Base-by-base conservation (phyloP, 2,113 vertebrate genomes). In the Heteronetta atricapilla region DNA sequence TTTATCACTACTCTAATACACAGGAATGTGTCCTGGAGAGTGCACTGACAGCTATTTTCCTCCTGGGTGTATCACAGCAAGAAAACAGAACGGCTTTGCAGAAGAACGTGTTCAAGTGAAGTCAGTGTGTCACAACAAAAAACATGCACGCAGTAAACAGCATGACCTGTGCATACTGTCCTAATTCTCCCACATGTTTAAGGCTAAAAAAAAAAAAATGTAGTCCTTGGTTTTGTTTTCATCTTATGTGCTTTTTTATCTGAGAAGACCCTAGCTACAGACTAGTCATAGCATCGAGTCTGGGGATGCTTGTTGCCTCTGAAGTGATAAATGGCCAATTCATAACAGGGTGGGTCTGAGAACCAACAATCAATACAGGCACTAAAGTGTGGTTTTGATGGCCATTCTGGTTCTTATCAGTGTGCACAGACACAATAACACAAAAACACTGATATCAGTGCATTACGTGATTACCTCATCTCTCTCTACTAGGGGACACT, bases 251-350 rank as follows among this genome's bases (percentile, higher is more conserved):
- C 20, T 92, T 90, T 82, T 92, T 97, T 93, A 86, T 95, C 74
- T 79, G 67, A 69, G 80, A 96, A 96, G 79, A 59, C 38, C 31
- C 29, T 80, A 25, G 7, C 67, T 84, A 80, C 81, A 77, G 89
- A 94, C 82, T 76, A 96, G 93, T 89, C 63, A 20, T 33, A 93
- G 60, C 68, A 89, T 55, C 3, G 7, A 82, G 46, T 70, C 55
- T 48, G 92, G n/a, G 70, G 91, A 67, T 89, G 86, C 87, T 87
- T 93, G 73, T 91, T 96, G 60, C 90, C 83, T 96, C 81, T 66
- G 72, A 95, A 95, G 62, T 97, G 95, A 98, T 97, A 90, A 97
- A 98, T 93, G 91, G 79, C 52, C 86, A 87, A 82, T 86, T 83
- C 88, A 75, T 93, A 96, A 90, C 31, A 89, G 93, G 75, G 58